Conservation (phyloP, 1,140 invertebrate species). For the Stratiolaelaps scimitus region DNA sequence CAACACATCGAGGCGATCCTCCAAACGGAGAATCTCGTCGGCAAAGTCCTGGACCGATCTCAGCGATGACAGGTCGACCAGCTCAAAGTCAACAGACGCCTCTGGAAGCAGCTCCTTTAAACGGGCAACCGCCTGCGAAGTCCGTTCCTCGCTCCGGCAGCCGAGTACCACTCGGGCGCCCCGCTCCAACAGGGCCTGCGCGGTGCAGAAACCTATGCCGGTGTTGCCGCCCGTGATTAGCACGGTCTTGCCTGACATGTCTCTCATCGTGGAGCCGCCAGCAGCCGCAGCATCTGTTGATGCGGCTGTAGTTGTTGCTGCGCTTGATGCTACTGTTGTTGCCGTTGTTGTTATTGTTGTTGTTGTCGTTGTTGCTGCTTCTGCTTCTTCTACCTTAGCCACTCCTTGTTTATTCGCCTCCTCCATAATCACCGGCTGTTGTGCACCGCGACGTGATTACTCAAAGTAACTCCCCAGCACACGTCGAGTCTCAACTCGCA, state of each 20-base stretch:
- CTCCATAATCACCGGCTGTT: too few species aligned
- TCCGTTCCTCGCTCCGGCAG: constrained; percentile 59
- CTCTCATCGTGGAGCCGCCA: constrained; percentile 36
- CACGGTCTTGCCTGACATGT: constrained; percentile 59
- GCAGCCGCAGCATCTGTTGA: constrained; percentile 46
- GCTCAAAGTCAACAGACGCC: constrained; percentile 42
- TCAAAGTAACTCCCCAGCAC: too few species aligned
- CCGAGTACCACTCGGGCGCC: constrained; percentile 64
- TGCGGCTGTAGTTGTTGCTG: constrained; percentile 46
- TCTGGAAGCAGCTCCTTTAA: constrained; percentile 63
- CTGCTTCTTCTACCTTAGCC: constrained; percentile 51
- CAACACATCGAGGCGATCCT: constrained; percentile 37
- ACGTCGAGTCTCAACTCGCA: too few species aligned
- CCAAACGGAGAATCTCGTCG: constrained; percentile 36
- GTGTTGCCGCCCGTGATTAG: constrained; percentile 80
- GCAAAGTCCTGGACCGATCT: constrained; percentile 35
- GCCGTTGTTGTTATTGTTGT: constrained; percentile 77
- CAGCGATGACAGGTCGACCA: constrained; percentile 37
- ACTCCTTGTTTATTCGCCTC: too few species aligned
- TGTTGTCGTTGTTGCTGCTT: too few species aligned
- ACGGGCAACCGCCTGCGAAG: constrained; percentile 57
- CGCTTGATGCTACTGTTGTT: constrained; percentile 58
- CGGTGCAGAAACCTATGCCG: constrained; percentile 50
- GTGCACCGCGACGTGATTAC: too few species aligned
- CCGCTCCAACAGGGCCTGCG: constrained; percentile 40